Base-by-base conservation (phyloP, 2,113 vertebrate genomes). In the Hyaena hyaena region DNA sequence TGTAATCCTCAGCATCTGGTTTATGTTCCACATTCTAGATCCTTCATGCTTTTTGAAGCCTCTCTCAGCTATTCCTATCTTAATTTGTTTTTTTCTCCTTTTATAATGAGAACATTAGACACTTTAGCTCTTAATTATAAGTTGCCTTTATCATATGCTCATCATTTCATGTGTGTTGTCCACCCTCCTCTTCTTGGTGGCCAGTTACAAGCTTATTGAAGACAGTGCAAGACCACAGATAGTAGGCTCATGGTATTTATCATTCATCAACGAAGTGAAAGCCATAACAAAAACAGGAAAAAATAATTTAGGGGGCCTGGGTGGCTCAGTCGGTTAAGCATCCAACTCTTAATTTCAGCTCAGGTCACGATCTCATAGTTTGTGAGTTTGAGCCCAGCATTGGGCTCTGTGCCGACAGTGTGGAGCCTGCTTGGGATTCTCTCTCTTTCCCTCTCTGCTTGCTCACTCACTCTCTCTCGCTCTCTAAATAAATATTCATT, bases 51-150 rank as follows among this genome's bases (percentile, higher is more conserved):
- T 74, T 14, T 0, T 9, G 28, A 93, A 50, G 24, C 65, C 63
- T 63, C 21, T 74, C 33, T 73, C 31, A 73, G 33, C 17, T 82
- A 43, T 61, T 80, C 55, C 48, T 26, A 65, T 79, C 55, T 88
- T 92, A 9, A 79, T 90, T 43, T 19, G 9, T 84, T 24, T 92
- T 91, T 88, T 88, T 73, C 17, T 94, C 9, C 93, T 96, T 87
- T 87, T 94, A 63, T 80, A 89, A 92, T n/a, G 35, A 24, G 39
- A 74, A 63, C 21, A 10, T 76, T 48, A 82, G 5, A 53, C 45
- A 86, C 66, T 76, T 74, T 66, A 31, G 61, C 77, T 96, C 65
- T 82, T 77, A 81, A 73, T 83, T 96, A 50, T 43, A 15, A 31
- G 7, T 93, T 84, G 17, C n/a, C 26, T 92, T 95, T 94, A 28